Evolutionary conservation across 2,888 invertebrate genomes (phyloP).

Genomic region (Drosophila falleni): DNA sequence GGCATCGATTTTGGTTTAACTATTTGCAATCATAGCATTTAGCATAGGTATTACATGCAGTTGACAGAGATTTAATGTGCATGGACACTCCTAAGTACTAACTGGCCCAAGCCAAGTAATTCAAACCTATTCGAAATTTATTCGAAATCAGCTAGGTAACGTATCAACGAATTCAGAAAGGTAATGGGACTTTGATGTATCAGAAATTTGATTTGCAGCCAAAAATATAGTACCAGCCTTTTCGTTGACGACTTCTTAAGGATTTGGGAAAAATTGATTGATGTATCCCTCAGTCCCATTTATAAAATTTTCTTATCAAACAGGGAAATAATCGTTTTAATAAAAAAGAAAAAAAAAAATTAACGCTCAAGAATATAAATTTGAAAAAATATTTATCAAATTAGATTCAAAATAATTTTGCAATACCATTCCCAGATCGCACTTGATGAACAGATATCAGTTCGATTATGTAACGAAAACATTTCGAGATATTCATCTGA

Average conservation of each 20-base stretch:
- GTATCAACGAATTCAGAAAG: neutral
- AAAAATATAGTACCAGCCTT: too few relatives aligned
- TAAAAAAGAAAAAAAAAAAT: too few relatives aligned
- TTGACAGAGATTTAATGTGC: slow-evolving; percentile 60
- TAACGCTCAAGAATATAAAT: too few relatives aligned
- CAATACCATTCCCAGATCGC: too few relatives aligned
- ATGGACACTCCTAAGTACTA: slow-evolving; percentile 14
- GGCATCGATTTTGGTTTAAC: slow-evolving; percentile 12
- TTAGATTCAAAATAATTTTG: too few relatives aligned
- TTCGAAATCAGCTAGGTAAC: slow-evolving; percentile 1
- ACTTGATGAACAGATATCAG: too few relatives aligned
- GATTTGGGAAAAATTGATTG: neutral
- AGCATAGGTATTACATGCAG: slow-evolving; percentile 23
- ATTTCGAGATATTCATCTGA: neutral
- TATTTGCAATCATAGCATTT: slow-evolving; percentile 5
- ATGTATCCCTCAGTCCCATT: neutral
- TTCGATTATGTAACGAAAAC: too few relatives aligned
- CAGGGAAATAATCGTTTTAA: neutral
- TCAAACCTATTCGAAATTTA: neutral
- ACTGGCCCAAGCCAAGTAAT: neutral
- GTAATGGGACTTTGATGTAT: slow-evolving; percentile 16
- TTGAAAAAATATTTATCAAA: too few relatives aligned
- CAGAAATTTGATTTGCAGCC: neutral
- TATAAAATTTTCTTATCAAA: neutral
- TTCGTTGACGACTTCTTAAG: too few relatives aligned